Percentiles rank a stretch among this genome's conserved stretches.
These are phyloP conservation scores for Stegodyphus mimosarum DNA, from an alignment of 1,140 invertebrate genomes.

Conservation along the genomic window DNA sequence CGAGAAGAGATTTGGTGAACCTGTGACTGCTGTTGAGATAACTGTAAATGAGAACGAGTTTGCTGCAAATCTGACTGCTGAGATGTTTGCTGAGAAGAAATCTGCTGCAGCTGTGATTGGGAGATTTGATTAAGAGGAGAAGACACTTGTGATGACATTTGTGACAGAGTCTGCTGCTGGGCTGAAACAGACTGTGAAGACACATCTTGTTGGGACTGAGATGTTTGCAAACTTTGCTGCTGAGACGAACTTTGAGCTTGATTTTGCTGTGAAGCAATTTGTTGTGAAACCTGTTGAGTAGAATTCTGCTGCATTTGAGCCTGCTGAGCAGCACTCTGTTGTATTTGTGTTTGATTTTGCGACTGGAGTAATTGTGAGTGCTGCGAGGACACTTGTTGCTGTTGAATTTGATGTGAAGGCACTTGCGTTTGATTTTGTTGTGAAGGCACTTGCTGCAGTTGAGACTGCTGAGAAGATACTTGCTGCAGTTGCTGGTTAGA, in stretches of 20 bases:
- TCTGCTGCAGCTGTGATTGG: slow-evolving; percentile 13
- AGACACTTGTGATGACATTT: not conserved
- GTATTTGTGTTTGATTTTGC: not conserved
- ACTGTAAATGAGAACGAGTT: slow-evolving; percentile 14
- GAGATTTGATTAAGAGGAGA: not conserved
- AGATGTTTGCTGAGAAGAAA: not conserved
- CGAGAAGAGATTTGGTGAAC: slow-evolving; percentile 8
- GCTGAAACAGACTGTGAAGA: not conserved
- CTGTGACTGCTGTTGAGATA: slow-evolving; percentile 18
- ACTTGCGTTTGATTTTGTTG: not conserved
- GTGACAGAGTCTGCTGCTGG: slow-evolving; percentile 1
- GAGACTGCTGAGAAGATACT: slow-evolving; percentile 16
- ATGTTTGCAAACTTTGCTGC: slow-evolving; percentile 17
- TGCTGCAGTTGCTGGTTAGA: slow-evolving; percentile 8
- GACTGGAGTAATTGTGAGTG: slow-evolving; percentile 5
- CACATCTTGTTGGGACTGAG: not conserved
- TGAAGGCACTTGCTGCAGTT: slow-evolving; percentile 11
- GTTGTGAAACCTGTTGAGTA: not conserved
- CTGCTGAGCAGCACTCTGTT: not conserved
- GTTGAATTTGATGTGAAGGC: slow-evolving; percentile 30
- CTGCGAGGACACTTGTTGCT: slow-evolving; percentile 2
- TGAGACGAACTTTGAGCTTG: slow-evolving; percentile 28
- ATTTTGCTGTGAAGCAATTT: not conserved
- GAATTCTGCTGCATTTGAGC: not conserved
- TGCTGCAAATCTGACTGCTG: slow-evolving; percentile 19